A percentile compares a stretch with the other conserved stretches of the same genome.
Evolutionary conservation across 2,113 vertebrate genomes (phyloP).

Genomic region (Etheostoma cragini): DNA sequence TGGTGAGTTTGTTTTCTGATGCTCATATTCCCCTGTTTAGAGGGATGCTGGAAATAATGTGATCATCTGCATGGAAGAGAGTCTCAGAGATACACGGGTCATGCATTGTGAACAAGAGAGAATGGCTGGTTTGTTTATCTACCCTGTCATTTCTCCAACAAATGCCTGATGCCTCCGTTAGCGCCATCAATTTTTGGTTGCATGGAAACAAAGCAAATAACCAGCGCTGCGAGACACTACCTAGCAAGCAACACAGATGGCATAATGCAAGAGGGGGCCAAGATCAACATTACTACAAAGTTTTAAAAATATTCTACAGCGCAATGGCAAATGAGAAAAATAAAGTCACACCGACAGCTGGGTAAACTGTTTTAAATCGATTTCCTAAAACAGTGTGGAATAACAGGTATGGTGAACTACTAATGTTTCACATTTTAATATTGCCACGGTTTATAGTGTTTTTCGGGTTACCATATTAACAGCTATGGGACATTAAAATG

Average conservation of each 20-base stretch:
- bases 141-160: constrained; percentile 29
- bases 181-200: constrained; percentile 12
- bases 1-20: constrained; percentile 35
- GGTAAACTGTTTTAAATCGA: constrained; percentile 12
- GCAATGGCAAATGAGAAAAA: constrained; percentile 20
- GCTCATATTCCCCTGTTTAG: constrained; percentile 26
- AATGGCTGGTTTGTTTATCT: constrained; percentile 23
- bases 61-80: constrained; percentile 48
- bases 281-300: constrained; percentile 35
- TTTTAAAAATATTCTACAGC: constrained; percentile 32
- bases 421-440: background rate
- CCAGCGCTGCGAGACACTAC: constrained; percentile 21
- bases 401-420: background rate
- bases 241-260: constrained; percentile 51
- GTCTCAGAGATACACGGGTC: constrained; percentile 31
- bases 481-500: background rate
- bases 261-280: constrained; percentile 31
- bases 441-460: background rate
- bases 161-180: constrained; percentile 28
- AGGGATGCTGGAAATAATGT: constrained; percentile 36
- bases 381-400: background rate
- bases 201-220: constrained; percentile 39
- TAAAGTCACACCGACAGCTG: constrained; percentile 18
- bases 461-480: background rate
- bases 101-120: constrained; percentile 11